phyloP scores from a whole-genome alignment of 2,113 vertebrate genomes.

The Callocephalon fimbriatum region DNA sequence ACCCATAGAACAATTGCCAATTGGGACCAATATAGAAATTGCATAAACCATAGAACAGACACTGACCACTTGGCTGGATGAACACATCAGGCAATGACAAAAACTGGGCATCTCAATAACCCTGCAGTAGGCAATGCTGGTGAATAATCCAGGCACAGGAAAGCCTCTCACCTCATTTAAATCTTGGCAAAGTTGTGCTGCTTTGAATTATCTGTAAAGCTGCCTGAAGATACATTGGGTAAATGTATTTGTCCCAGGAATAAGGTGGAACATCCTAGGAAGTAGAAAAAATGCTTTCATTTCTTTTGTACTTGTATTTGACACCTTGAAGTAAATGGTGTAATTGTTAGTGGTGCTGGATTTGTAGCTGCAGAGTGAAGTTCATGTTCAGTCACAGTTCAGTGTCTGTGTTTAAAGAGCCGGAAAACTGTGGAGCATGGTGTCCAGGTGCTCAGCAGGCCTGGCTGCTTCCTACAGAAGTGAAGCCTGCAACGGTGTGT shows the following conservation, averaged over 20 bases:
- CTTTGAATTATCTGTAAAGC: not conserved
- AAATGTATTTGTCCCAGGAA: not conserved
- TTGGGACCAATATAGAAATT: not conserved
- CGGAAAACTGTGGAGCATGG: fast-evolving
- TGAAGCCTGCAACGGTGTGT: not conserved
- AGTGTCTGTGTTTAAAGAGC: not conserved
- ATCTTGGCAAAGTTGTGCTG: not conserved
- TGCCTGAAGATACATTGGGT: fast-evolving
- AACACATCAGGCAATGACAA: fast-evolving
- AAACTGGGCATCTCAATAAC: not conserved
- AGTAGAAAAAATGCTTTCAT: not conserved
- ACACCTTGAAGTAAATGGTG: no score
- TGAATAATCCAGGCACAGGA: not conserved
- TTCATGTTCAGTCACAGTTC: not conserved
- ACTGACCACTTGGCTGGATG: not conserved
- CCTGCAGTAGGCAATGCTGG: not conserved
- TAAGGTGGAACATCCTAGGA: not conserved
- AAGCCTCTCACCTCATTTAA: not conserved
- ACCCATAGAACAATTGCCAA: not conserved
- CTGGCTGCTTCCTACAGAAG: not conserved
- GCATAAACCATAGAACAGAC: not conserved
- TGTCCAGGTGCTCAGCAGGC: not conserved
- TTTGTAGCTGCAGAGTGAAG: not conserved
- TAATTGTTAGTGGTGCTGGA: not conserved
- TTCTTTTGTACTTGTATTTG: not conserved